phyloP scores from a whole-genome alignment of 2,888 invertebrate genomes.

The Diadromus collaris region DNA sequence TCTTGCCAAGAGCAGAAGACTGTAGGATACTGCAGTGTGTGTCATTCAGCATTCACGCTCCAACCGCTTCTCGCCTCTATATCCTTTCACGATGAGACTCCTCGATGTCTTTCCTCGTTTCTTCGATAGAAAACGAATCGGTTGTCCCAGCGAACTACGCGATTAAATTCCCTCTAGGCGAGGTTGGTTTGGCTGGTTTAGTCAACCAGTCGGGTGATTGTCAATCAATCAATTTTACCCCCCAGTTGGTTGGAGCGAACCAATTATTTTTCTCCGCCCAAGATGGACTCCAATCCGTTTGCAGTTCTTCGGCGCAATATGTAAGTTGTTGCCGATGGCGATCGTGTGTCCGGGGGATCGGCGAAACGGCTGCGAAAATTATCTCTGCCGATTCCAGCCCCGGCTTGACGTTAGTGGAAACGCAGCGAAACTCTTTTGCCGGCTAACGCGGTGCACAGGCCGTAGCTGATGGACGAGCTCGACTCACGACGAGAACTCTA shows the following conservation, averaged over 20 bases:
- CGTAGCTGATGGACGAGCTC: conserved; percentile 69
- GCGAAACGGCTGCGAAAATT: conserved; percentile 34
- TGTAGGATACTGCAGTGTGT: background rate
- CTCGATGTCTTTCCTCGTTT: background rate
- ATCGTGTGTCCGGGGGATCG: background rate
- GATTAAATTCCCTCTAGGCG: background rate
- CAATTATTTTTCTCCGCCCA: background rate
- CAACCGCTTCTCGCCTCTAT: conserved; percentile 1
- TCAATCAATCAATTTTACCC: background rate
- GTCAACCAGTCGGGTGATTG: background rate
- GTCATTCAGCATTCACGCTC: background rate
- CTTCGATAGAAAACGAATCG: background rate
- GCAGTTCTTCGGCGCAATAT: background rate
- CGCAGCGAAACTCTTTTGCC: conserved; percentile 38
- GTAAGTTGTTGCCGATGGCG: background rate
- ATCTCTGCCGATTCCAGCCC: conserved; percentile 2
- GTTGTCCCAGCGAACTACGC: background rate
- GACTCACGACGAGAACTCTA: conserved; percentile 66
- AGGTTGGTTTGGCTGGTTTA: background rate
- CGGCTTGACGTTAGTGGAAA: conserved; percentile 9
- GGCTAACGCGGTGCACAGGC: conserved; percentile 60
- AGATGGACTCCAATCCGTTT: background rate
- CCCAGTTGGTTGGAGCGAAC: background rate
- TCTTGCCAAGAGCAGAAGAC: conserved; percentile 14
- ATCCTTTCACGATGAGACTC: conserved; percentile 1